Conservation (phyloP, 2,113 vertebrate genomes). For the Apodemus sylvaticus region DNA sequence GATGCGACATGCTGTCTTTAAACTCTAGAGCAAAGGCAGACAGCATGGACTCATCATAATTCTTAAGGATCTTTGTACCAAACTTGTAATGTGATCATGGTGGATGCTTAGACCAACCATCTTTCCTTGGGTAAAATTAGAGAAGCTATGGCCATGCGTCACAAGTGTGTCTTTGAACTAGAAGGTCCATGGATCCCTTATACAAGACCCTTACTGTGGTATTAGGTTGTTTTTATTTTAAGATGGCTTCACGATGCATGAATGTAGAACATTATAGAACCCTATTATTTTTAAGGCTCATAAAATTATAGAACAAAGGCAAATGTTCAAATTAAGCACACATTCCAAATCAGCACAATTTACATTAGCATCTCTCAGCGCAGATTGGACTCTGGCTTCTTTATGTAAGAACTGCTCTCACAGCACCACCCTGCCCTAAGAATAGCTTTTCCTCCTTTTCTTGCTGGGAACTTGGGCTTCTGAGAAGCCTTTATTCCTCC, state of each 20-base stretch:
- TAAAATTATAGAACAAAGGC: neutral
- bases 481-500: neutral
- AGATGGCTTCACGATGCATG: neutral
- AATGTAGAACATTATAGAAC: neutral
- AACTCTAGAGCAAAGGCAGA: neutral
- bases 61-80: neutral
- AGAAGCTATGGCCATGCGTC: neutral
- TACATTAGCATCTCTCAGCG: neutral
- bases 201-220: neutral
- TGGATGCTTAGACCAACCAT: neutral
- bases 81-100: neutral
- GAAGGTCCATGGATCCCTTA: neutral
- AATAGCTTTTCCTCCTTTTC: neutral
- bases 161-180: neutral
- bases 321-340: neutral
- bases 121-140: neutral
- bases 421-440: neutral
- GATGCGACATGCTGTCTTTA: neutral
- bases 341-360: neutral
- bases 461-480: neutral
- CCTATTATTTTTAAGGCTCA: neutral
- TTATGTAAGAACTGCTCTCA: neutral
- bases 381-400: neutral
- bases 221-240: slow-evolving; percentile 16
- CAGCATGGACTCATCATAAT: neutral